These are phyloP conservation scores for Sander vitreus DNA, from an alignment of 2,113 vertebrate species.

Conservation along the genomic window DNA sequence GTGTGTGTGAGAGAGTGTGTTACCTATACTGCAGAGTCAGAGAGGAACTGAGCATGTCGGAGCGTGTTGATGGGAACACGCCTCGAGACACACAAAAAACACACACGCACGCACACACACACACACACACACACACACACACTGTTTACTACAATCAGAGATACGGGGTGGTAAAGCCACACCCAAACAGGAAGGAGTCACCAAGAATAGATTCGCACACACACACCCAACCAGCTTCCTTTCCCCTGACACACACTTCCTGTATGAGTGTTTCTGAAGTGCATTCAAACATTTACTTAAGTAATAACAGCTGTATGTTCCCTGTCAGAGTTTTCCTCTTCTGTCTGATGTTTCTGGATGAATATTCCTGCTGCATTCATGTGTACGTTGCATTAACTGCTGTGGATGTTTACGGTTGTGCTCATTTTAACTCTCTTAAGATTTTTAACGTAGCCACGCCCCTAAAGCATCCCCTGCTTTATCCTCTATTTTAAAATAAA, in stretches of 20 bases:
- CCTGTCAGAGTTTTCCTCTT: too few species aligned
- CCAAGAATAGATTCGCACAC: conserved; percentile 55
- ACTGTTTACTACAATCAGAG: background rate
- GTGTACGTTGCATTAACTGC: too few species aligned
- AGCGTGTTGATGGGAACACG: conserved; percentile 40
- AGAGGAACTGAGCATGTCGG: conserved; percentile 29
- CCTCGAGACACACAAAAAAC: conserved; percentile 24
- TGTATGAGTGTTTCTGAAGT: background rate
- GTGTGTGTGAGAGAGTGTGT: conserved; percentile 4
- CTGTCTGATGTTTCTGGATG: too few species aligned
- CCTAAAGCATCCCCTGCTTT: too few species aligned
- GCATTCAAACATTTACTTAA: too few species aligned
- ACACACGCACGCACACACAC: conserved; percentile 21
- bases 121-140: conserved; percentile 20
- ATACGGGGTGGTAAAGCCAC: conserved; percentile 53
- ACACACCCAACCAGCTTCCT: conserved; percentile 65
- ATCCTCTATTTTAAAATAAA: too few species aligned
- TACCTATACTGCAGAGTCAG: background rate
- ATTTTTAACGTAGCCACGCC: too few species aligned
- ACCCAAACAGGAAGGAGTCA: conserved; percentile 70
- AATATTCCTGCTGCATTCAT: too few species aligned
- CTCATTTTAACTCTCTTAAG: too few species aligned
- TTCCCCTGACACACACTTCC: conserved; percentile 60
- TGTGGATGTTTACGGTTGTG: too few species aligned
- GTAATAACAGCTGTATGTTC: too few species aligned